phyloP scores from a whole-genome alignment of 2,888 invertebrate genomes.

The Griposia aprilina region DNA sequence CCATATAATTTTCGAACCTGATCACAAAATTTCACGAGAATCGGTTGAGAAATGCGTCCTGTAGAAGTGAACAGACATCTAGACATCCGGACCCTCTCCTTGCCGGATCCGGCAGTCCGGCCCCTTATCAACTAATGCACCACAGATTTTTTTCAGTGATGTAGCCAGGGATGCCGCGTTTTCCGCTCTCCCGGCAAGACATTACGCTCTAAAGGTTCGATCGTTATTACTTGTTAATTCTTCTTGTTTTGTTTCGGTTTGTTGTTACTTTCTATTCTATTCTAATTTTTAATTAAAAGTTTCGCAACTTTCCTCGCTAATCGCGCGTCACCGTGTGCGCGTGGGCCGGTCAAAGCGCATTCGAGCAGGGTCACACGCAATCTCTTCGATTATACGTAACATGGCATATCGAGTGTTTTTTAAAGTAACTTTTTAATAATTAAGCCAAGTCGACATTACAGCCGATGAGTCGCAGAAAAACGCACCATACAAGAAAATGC shows the following conservation, averaged over 20 bases:
- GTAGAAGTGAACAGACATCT: too few species aligned
- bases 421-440: background rate
- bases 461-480: background rate
- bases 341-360: slow-evolving; percentile 46
- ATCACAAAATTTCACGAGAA: too few species aligned
- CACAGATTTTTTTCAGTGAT: background rate
- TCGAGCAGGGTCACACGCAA: slow-evolving; percentile 24
- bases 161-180: background rate
- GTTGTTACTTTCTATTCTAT: too few species aligned
- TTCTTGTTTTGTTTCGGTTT: too few species aligned
- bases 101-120: too few species aligned
- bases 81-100: too few species aligned
- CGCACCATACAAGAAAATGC: background rate
- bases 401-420: background rate
- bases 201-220: background rate
- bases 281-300: slow-evolving; percentile 46
- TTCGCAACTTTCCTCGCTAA: slow-evolving; percentile 46
- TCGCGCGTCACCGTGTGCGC: slow-evolving; percentile 24
- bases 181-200: background rate
- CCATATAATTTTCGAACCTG: too few species aligned
- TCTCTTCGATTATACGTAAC: slow-evolving; percentile 25
- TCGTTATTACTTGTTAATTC: too few species aligned
- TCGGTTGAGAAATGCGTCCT: too few species aligned
- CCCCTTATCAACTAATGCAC: background rate
- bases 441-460: background rate